Evolutionary conservation across 2,797 vertebrate genomes (phyloP), one percentile per base, ranked within the genome.

Genomic region (Spinus pinus): DNA sequence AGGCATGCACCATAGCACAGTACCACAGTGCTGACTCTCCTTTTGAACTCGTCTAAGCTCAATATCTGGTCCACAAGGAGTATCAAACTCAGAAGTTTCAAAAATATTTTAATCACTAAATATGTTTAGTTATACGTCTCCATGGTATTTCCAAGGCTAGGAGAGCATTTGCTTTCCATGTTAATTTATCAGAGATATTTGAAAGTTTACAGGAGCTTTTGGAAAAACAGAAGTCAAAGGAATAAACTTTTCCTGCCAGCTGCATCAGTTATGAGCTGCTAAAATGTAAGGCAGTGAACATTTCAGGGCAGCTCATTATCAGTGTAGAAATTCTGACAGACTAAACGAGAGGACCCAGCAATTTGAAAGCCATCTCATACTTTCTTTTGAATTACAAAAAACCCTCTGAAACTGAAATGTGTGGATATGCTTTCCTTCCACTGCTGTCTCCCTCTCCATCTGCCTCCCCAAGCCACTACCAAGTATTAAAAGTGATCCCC

Each of bases 401-500:
- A 6, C 46, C 25, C 50, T 60, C 64, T 67, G 56, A 94, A 87
- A 86, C 15, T 7, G 19, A 85, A 91, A 88, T 88, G 24, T 42
- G 50, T 61, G 46, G 30, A 94, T 95, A 39, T 89, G 57, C 71
- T 88, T 93, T 85, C 19, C 94, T 80, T 86, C 86, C 51, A 42
- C 56, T 71, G 79, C 44, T n/a, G 7, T 10, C 37, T 77, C 12
- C 19, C 16, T 82, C 41, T 65, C 46, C 27, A 14, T 22, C 3
- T 21, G 23, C 33, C 41, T 88, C 33, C 14, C 10, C 22, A 47
- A 19, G 69, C 53, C 25, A 61, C 57, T 1, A 1, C 54, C 28
- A 89, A 94, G 57, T 54, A 81, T 31, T 96, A 69, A 81, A 97
- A 97, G 82, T 46, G 90, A 96, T 80, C 71, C 81, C 10, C 12